Conservation (phyloP, 2,797 vertebrate genomes). For the Pseudochaenichthys georgianus region DNA sequence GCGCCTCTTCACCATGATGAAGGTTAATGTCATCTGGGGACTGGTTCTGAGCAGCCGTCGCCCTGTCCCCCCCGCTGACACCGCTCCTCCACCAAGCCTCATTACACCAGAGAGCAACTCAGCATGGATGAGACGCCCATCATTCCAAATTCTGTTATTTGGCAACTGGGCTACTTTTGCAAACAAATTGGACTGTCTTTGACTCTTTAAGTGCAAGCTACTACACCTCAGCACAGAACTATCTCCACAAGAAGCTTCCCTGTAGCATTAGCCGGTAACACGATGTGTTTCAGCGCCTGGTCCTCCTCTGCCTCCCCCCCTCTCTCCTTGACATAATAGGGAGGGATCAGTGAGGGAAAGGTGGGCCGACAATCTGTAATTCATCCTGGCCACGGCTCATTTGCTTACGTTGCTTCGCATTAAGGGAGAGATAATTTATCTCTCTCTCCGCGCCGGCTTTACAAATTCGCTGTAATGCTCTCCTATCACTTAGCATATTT, state of each 20-base stretch:
- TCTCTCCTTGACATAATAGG: constrained; percentile 85
- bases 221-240: constrained; percentile 26
- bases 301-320: constrained; percentile 47
- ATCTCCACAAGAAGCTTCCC: constrained; percentile 30
- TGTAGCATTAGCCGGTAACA: constrained; percentile 26
- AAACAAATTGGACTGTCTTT: constrained; percentile 30
- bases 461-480: constrained; percentile 79
- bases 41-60: constrained; percentile 68
- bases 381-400: constrained; percentile 88
- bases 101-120: constrained; percentile 75
- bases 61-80: constrained; percentile 44
- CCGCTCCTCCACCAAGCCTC: constrained; percentile 68
- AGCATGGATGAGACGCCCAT: constrained; percentile 58
- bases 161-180: constrained; percentile 52
- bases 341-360: constrained; percentile 81
- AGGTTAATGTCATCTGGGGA: constrained; percentile 85
- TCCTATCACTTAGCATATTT: constrained; percentile 90
- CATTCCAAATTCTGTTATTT: constrained; percentile 71
- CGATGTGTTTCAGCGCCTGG: constrained; percentile 53
- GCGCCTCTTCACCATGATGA: constrained; percentile 84
- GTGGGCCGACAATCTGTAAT: constrained; percentile 85
- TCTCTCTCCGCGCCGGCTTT: constrained; percentile 78
- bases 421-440: constrained; percentile 88
- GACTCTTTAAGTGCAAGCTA: constrained; percentile 30
- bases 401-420: constrained; percentile 88